Percentiles rank a stretch among this genome's conserved stretches.
Conservation (phyloP, 2,888 invertebrate genomes). For the Catocala nupta region DNA sequence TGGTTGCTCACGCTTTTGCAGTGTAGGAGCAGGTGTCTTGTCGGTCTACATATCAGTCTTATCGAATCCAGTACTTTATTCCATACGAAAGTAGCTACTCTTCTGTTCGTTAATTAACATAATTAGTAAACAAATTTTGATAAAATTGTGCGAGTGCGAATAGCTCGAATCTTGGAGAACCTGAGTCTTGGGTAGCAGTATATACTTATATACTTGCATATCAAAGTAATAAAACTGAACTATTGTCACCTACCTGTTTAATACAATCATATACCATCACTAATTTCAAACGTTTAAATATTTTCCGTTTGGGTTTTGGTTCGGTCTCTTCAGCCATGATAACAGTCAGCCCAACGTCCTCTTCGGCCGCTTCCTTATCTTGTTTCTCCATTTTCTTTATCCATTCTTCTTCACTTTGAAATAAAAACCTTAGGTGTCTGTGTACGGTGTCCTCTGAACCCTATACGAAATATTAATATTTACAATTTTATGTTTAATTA, state of each 20-base stretch:
- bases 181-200: too few relatives aligned
- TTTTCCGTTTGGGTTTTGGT: constrained; percentile 57
- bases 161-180: too few relatives aligned
- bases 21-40: too few relatives aligned
- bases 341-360: constrained; percentile 52
- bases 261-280: constrained; percentile 81
- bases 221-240: too few relatives aligned
- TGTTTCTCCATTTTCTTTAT: constrained; percentile 59
- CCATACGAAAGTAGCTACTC: too few relatives aligned
- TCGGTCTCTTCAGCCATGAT: constrained; percentile 48
- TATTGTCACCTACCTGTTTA: constrained; percentile 64
- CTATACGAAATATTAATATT: constrained; percentile 63
- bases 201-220: too few relatives aligned
- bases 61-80: too few relatives aligned
- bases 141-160: too few relatives aligned
- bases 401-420: constrained; percentile 68
- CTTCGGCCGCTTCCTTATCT: constrained; percentile 50
- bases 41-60: too few relatives aligned
- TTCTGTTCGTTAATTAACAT: too few relatives aligned
- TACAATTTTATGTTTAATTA: neutral
- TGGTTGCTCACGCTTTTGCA: too few relatives aligned
- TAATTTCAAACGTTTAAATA: constrained; percentile 75
- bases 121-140: too few relatives aligned
- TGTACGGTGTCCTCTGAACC: constrained; percentile 84
- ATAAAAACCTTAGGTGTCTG: constrained; percentile 75